Evolutionary conservation across 2,113 vertebrate genomes (phyloP).

Genomic region (Cyphomyrus discorhynchus): DNA sequence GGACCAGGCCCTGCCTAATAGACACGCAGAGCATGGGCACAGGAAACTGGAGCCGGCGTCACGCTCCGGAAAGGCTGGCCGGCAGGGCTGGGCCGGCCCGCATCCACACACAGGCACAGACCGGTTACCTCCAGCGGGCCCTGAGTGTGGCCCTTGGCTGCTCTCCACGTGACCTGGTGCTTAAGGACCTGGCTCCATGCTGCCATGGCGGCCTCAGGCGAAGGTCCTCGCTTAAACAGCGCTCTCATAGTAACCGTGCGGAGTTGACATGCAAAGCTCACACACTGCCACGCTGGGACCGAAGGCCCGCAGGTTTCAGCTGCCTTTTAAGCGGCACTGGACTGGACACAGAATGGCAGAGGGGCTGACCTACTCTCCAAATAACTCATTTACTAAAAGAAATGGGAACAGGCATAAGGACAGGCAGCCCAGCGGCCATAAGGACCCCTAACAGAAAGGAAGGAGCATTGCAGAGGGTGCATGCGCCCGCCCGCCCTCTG

Average conservation of each 20-base stretch:
- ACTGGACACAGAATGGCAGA: slow-evolving; percentile 1
- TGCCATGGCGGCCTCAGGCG: neutral
- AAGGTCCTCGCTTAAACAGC: neutral
- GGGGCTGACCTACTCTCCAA: slow-evolving; percentile 1
- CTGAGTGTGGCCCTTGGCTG: neutral
- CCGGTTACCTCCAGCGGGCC: neutral
- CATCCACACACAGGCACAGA: neutral
- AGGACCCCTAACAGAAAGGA: neutral
- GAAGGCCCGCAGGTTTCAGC: neutral
- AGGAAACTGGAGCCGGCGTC: neutral
- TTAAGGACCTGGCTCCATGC: neutral
- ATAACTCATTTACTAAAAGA: neutral
- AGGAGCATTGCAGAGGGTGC: neutral
- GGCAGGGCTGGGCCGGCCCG: neutral
- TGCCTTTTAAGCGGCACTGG: neutral
- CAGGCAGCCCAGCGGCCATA: neutral
- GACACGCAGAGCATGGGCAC: neutral
- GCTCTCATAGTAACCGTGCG: neutral
- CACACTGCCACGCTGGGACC: neutral
- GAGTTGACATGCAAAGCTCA: neutral
- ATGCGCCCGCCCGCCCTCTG: neutral
- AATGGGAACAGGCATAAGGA: neutral
- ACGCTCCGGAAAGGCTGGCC: neutral
- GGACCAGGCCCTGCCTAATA: neutral
- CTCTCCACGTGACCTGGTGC: neutral